Base-by-base conservation (phyloP, 2,113 vertebrate species). In the Pimephales promelas region DNA sequence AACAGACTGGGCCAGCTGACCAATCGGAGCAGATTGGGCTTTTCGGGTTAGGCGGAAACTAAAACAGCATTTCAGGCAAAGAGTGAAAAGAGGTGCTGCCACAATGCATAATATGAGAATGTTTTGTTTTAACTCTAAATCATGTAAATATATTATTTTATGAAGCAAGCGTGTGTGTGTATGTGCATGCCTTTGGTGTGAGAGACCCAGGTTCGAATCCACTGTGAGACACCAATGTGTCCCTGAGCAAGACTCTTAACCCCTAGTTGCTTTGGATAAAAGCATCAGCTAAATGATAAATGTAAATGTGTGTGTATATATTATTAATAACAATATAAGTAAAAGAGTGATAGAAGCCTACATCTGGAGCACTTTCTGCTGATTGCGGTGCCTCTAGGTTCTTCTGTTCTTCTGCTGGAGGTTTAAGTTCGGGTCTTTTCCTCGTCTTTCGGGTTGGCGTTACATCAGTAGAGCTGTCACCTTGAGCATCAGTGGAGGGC, bases 401-500 rank as follows among this genome's bases (percentile, higher is more conserved):
- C 66, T 89, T 86, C 73, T 86, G 71, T 7, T 73, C 24, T 28
- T 93, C 85, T 1, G 85, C 82, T 16, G 86, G 77, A 64, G 90
- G 68, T 86, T 92, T 95, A 56, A 89, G 28, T 7, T 97, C 97
- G 2, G 97, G 95, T 88, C 96, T 96, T 89, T 94, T 97, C 62
- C 96, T 92, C 85, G 96, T 96, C 88, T 94, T 92, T 76, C 91
- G 90, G 28, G 93, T 90, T 40, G 94, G 89, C 1, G 92, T 91
- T 16, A 93, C 89, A 26, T 96, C 94, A 0, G 86, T 79, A 31
- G 93, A 87, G 45, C 10, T 87, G 43, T 94, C 89, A 34, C 34
- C 81, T 4, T 82, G 83, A 47, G 83, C 10, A n/a, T 86, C 59
- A 24, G 52, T 10, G 0, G 61, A 75, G 9, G 82, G 54, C 7